Evolutionary conservation across 2,888 invertebrate genomes (phyloP).

Genomic region (Elysia crispata): DNA sequence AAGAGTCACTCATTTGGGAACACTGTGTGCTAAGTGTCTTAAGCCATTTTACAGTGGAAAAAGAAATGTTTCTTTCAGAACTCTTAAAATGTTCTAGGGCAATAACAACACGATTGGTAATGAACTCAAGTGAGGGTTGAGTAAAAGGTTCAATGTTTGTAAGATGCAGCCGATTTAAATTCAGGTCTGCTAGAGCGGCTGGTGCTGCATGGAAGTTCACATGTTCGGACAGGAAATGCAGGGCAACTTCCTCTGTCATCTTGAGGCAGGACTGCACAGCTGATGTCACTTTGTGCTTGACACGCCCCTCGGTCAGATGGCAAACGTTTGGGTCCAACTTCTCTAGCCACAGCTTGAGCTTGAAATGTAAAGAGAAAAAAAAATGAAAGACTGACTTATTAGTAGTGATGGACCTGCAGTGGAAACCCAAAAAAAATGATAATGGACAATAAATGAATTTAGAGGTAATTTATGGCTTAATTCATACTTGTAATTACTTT

Average conservation of each 20-base stretch:
- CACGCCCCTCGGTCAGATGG: background rate
- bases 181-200: background rate
- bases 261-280: background rate
- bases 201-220: background rate
- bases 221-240: too few species aligned
- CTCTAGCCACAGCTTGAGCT: background rate
- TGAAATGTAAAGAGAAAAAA: too few species aligned
- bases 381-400: too few species aligned
- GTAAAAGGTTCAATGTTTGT: background rate
- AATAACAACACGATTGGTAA: background rate
- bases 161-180: background rate
- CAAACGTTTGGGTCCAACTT: background rate
- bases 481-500: too few species aligned
- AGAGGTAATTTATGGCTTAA: too few species aligned
- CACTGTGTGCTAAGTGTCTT: background rate
- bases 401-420: too few species aligned
- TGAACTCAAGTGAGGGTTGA: background rate
- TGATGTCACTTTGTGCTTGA: background rate
- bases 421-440: too few species aligned
- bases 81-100: background rate
- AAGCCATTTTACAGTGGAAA: background rate
- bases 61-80: background rate
- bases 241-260: background rate
- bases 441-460: too few species aligned
- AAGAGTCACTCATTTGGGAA: background rate